A percentile compares a stretch with the other conserved stretches of the same genome.
Evolutionary conservation across 2,888 invertebrate species (phyloP).

Genomic region (Meiosimyza decipiens): DNA sequence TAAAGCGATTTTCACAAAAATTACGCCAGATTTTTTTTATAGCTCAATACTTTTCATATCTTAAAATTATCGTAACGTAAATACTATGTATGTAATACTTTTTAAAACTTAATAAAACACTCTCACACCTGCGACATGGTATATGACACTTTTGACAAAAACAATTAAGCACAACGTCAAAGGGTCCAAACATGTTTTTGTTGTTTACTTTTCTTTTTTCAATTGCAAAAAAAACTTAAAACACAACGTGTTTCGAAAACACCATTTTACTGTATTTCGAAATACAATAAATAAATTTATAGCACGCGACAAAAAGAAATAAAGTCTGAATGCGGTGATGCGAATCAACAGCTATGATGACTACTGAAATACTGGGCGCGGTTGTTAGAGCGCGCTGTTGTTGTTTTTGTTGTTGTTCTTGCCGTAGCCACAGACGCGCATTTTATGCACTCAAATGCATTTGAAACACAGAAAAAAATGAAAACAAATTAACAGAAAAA

Average conservation of each 20-base stretch:
- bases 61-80: too few species aligned
- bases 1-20: too few species aligned
- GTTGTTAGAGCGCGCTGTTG: neutral
- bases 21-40: too few species aligned
- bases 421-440: constrained; percentile 14
- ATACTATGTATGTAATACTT: neutral
- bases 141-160: constrained; percentile 52
- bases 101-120: constrained; percentile 23
- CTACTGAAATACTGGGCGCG: constrained; percentile 28
- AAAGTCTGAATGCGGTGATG: too few species aligned
- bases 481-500: constrained; percentile 11
- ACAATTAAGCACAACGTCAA: constrained; percentile 54
- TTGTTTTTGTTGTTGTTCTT: neutral
- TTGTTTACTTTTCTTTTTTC: constrained; percentile 8
- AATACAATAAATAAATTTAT: constrained; percentile 9
- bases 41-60: too few species aligned
- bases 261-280: constrained; percentile 6
- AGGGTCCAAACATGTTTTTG: constrained; percentile 48
- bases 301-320: constrained; percentile 31
- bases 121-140: constrained; percentile 53
- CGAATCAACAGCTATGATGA: neutral
- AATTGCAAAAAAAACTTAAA: neutral
- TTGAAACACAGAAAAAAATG: constrained; percentile 30
- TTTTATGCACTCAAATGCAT: constrained; percentile 20
- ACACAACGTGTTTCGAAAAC: too few species aligned